Percentiles rank a stretch among this genome's conserved stretches.
phyloP scores from a whole-genome alignment of 1,140 invertebrate species.

The Cyclina sinensis region DNA sequence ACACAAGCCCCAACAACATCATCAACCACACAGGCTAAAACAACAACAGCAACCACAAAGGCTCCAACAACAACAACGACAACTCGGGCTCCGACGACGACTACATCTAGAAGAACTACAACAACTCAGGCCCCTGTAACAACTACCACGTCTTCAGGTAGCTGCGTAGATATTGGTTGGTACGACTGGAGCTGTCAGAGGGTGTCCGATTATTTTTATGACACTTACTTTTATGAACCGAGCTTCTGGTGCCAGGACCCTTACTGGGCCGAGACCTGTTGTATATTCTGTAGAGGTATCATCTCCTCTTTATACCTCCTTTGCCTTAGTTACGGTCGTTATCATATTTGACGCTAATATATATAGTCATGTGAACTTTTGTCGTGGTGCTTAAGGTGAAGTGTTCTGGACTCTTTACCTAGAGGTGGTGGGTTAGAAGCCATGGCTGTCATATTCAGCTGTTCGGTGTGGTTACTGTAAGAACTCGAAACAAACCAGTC shows the following conservation, averaged over 20 bases:
- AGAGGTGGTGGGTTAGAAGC: no score
- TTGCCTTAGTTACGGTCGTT: no score
- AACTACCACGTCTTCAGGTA: not conserved
- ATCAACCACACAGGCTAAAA: not conserved
- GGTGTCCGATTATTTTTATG: not conserved
- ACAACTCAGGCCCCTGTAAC: not conserved
- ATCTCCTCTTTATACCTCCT: not conserved
- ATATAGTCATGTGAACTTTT: no score
- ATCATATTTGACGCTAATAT: no score
- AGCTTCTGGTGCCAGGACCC: not conserved
- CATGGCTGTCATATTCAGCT: no score
- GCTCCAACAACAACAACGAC: not conserved
- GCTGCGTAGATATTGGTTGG: constrained; percentile 9
- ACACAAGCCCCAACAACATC: not conserved
- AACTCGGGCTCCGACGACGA: not conserved
- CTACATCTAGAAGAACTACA: not conserved
- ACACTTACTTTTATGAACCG: not conserved
- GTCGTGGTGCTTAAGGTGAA: no score
- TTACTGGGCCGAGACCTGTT: not conserved
- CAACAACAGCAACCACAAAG: constrained; percentile 1
- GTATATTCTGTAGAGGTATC: constrained; percentile 19
- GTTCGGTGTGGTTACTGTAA: no score
- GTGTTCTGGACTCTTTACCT: no score
- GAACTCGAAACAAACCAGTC: no score
- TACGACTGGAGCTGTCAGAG: not conserved